Conservation (phyloP, 2,888 invertebrate genomes). For the Andrena marginata region DNA sequence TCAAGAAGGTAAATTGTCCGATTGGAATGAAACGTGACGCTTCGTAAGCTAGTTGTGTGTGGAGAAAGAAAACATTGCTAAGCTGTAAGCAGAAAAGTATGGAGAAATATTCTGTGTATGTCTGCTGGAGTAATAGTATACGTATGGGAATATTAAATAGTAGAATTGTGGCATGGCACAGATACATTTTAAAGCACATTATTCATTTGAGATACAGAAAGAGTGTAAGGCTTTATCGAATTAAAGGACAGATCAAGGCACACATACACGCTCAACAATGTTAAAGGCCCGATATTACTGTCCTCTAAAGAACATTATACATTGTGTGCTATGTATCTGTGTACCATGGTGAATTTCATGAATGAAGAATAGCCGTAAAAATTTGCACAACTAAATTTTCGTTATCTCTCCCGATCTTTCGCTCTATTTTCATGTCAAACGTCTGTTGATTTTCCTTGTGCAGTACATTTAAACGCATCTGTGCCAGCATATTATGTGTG, state of each 20-base stretch:
- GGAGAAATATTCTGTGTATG: slow-evolving; percentile 58
- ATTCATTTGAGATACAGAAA: slow-evolving; percentile 45
- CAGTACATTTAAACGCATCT: slow-evolving; percentile 83
- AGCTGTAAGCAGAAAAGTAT: slow-evolving; percentile 70
- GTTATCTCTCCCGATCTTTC: slow-evolving; percentile 72
- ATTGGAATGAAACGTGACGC: slow-evolving; percentile 20
- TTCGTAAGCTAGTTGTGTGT: slow-evolving; percentile 52
- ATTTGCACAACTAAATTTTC: slow-evolving; percentile 61
- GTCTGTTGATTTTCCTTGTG: slow-evolving; percentile 81
- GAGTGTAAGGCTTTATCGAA: slow-evolving; percentile 49
- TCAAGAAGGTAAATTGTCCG: slow-evolving; percentile 19
- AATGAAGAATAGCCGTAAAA: slow-evolving; percentile 64
- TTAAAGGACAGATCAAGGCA: slow-evolving; percentile 71
- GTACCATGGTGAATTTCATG: slow-evolving; percentile 78
- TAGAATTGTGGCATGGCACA: slow-evolving; percentile 81
- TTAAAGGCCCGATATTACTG: slow-evolving; percentile 60
- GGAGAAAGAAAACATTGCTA: slow-evolving; percentile 58
- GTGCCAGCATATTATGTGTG: slow-evolving; percentile 80
- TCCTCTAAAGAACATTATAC: slow-evolving; percentile 61
- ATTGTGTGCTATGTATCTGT: slow-evolving; percentile 82
- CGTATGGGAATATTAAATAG: slow-evolving; percentile 62
- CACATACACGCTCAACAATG: slow-evolving; percentile 74
- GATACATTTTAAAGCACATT: slow-evolving; percentile 82
- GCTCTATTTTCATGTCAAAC: slow-evolving; percentile 83
- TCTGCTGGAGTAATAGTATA: slow-evolving; percentile 57